These are phyloP conservation scores for Mercenaria mercenaria DNA, from an alignment of 1,140 invertebrate genomes.

Conservation along the genomic window DNA sequence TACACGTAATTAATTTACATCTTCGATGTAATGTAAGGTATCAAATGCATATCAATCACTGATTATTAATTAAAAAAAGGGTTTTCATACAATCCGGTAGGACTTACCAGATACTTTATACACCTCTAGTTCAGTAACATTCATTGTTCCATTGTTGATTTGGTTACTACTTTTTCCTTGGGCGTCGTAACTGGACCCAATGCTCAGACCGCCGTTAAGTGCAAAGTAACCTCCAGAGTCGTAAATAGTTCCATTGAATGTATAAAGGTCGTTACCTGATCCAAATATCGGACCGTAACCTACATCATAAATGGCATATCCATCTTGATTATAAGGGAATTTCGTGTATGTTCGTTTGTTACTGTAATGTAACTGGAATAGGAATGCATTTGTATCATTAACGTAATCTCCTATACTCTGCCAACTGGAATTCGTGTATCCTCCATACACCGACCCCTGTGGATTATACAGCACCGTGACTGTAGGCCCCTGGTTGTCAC, in stretches of 20 bases:
- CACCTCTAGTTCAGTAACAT: conserved; percentile 51
- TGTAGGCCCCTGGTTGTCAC: conserved; percentile 70
- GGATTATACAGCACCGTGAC: conserved; percentile 68
- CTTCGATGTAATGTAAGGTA: no score
- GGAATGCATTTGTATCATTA: background rate
- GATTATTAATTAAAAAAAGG: no score
- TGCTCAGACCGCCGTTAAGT: background rate
- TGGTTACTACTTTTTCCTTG: background rate
- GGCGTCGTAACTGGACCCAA: conserved; percentile 16
- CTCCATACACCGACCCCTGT: conserved; percentile 68
- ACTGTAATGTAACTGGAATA: background rate
- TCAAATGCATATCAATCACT: no score
- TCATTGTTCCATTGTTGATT: conserved; percentile 28
- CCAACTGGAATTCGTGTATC: conserved; percentile 66
- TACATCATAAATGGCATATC: background rate
- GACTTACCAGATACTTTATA: conserved; percentile 48
- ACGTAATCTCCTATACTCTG: background rate
- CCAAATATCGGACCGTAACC: background rate
- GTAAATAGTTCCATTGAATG: background rate
- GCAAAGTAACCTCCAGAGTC: background rate
- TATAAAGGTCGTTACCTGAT: background rate
- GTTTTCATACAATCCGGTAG: no score
- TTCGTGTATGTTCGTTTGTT: background rate
- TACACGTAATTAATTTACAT: no score
- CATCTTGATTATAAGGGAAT: background rate